Percentiles rank a stretch among this genome's conserved stretches.
These are phyloP conservation scores for Nothoprocta pentlandii DNA, from an alignment of 2,113 vertebrate species.

Conservation along the genomic window DNA sequence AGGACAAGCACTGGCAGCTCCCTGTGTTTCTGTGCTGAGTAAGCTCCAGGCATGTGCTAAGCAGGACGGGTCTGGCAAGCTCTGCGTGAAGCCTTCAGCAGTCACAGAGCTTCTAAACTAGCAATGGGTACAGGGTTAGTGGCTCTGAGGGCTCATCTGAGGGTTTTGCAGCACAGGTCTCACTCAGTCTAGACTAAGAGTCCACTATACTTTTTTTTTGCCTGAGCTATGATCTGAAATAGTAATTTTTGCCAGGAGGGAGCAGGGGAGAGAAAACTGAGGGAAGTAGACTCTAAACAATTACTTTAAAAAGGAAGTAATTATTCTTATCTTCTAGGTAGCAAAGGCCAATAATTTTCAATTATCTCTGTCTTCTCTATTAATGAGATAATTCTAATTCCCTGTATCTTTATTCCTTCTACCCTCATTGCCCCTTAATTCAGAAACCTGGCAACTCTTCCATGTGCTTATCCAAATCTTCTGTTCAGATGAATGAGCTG, in stretches of 20 bases:
- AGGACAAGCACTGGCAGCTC: fast-evolving
- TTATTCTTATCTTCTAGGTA: background rate
- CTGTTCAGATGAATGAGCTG: background rate
- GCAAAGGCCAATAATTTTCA: background rate
- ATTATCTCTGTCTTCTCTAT: background rate
- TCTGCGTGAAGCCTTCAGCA: background rate
- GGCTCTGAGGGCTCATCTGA: background rate
- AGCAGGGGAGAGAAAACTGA: no score
- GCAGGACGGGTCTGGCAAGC: background rate
- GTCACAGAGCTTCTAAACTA: background rate
- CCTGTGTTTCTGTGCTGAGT: background rate
- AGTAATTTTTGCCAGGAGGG: background rate
- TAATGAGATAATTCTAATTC: fast-evolving
- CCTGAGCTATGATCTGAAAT: background rate
- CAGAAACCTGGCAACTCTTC: background rate
- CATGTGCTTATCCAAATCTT: background rate
- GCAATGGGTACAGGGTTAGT: background rate
- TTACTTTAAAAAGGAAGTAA: background rate
- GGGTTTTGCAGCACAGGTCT: fast-evolving
- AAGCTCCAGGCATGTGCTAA: background rate
- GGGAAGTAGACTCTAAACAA: background rate
- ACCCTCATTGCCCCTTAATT: background rate
- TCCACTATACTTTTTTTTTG: background rate
- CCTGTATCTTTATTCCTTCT: background rate
- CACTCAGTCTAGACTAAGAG: background rate